phyloP scores from a whole-genome alignment of 1,140 invertebrate genomes.

The Teleopsis dalmanni region DNA sequence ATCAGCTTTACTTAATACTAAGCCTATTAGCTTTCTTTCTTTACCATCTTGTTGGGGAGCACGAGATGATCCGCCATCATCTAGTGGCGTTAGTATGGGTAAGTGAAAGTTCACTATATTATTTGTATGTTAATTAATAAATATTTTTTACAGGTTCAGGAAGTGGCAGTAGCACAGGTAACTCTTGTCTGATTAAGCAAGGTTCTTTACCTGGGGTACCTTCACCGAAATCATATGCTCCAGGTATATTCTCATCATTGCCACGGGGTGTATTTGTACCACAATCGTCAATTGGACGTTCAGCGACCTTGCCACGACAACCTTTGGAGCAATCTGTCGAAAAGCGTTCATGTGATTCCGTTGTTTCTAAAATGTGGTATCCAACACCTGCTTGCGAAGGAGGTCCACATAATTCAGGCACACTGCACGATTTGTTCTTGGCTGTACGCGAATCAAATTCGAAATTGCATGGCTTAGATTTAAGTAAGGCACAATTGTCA shows the following conservation, averaged over 20 bases:
- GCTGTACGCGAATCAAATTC: slow-evolving; percentile 46
- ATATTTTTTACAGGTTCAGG: slow-evolving; percentile 32
- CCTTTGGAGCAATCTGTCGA: slow-evolving; percentile 43
- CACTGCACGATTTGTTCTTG: slow-evolving; percentile 47
- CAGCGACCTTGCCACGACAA: slow-evolving; percentile 46
- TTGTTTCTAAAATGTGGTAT: slow-evolving; percentile 48
- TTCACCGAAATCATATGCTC: slow-evolving; percentile 21
- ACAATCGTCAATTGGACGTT: slow-evolving; percentile 43
- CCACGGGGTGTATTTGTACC: slow-evolving; percentile 43
- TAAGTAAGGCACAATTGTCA: slow-evolving; percentile 46
- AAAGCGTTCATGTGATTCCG: slow-evolving; percentile 50
- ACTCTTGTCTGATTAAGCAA: slow-evolving; percentile 16
- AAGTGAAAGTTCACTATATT: slow-evolving; percentile 11
- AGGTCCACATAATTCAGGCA: slow-evolving; percentile 44
- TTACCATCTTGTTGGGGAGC: slow-evolving; percentile 49
- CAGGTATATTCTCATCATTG: slow-evolving; percentile 44
- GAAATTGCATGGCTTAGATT: slow-evolving; percentile 48
- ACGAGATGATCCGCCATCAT: slow-evolving; percentile 47
- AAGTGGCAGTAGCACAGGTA: slow-evolving; percentile 44
- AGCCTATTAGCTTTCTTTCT: slow-evolving; percentile 49
- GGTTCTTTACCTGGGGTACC: slow-evolving; percentile 15
- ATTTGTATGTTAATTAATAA: too few species aligned
- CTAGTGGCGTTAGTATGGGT: slow-evolving; percentile 48
- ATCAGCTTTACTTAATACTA: slow-evolving; percentile 44
- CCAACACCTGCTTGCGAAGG: slow-evolving; percentile 48